Percentiles rank a stretch among this genome's conserved stretches.
Conservation (phyloP, 2,888 invertebrate species). For the Trichogramma dendrolimi region DNA sequence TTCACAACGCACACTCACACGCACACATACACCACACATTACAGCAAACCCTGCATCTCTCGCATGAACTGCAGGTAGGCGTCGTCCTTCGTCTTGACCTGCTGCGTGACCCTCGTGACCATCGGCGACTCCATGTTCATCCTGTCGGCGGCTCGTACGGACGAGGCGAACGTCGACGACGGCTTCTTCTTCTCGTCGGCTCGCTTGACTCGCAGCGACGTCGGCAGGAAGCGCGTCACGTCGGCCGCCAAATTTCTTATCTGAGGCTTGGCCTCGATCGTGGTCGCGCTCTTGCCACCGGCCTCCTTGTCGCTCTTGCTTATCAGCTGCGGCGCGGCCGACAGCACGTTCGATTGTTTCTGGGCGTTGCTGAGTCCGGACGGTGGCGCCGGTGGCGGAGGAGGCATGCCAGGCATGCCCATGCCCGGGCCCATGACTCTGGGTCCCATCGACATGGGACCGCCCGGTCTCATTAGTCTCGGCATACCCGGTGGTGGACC, state of each 20-base stretch:
- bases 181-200: slow-evolving; percentile 68
- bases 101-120: slow-evolving; percentile 40
- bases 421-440: slow-evolving; percentile 59
- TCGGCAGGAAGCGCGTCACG: slow-evolving; percentile 92
- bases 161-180: slow-evolving; percentile 45
- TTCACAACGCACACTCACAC: too few relatives aligned
- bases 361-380: slow-evolving; percentile 36
- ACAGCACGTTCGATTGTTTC: slow-evolving; percentile 67
- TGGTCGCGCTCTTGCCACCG: slow-evolving; percentile 65
- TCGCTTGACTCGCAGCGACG: slow-evolving; percentile 84
- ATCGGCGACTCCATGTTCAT: slow-evolving; percentile 52
- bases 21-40: slow-evolving; percentile 14
- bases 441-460: slow-evolving; percentile 61
- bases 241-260: slow-evolving; percentile 90
- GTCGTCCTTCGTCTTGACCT: slow-evolving; percentile 81
- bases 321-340: slow-evolving; percentile 78
- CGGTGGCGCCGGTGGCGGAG: slow-evolving; percentile 40
- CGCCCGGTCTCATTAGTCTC: slow-evolving; percentile 61
- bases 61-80: slow-evolving; percentile 98
- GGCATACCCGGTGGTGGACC: slow-evolving; percentile 64
- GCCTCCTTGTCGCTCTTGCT: slow-evolving; percentile 63
- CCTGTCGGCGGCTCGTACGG: slow-evolving; percentile 53
- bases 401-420: slow-evolving; percentile 43
- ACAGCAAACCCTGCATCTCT: slow-evolving; percentile 90
- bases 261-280: slow-evolving; percentile 95